These are phyloP conservation scores for Eumacrocentrus americanus DNA, from an alignment of 2,888 invertebrate genomes.

Conservation along the genomic window DNA sequence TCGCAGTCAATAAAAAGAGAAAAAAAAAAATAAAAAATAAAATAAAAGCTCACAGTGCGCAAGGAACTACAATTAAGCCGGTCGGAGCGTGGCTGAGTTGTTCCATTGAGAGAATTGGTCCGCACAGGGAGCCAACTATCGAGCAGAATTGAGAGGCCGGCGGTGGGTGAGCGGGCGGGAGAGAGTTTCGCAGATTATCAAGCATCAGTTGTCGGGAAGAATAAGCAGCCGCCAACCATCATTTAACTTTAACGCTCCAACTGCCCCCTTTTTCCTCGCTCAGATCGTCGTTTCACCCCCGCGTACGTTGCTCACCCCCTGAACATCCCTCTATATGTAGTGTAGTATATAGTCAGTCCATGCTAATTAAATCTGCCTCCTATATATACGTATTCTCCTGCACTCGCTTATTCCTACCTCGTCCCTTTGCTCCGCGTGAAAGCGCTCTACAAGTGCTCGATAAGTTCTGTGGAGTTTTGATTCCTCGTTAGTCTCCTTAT, in stretches of 20 bases:
- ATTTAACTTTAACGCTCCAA: slow-evolving; percentile 62
- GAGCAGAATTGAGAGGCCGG: slow-evolving; percentile 54
- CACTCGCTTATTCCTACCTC: not conserved
- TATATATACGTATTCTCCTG: not conserved
- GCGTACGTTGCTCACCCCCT: slow-evolving; percentile 34
- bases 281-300: slow-evolving; percentile 20
- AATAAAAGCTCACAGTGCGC: slow-evolving; percentile 27
- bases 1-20: slow-evolving; percentile 13
- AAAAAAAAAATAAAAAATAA: slow-evolving; percentile 13
- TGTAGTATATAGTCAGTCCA: slow-evolving; percentile 49
- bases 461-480: slow-evolving; percentile 10
- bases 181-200: slow-evolving; percentile 58
- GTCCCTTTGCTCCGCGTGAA: not conserved
- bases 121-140: slow-evolving; percentile 49
- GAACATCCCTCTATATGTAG: slow-evolving; percentile 43
- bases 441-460: slow-evolving; percentile 1
- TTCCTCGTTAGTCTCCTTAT: slow-evolving; percentile 12
- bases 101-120: slow-evolving; percentile 54
- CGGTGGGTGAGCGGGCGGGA: slow-evolving; percentile 23
- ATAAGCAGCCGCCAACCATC: slow-evolving; percentile 62
- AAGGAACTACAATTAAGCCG: slow-evolving; percentile 59
- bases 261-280: slow-evolving; percentile 42
- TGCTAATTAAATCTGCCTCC: slow-evolving; percentile 59
- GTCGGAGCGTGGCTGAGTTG: slow-evolving; percentile 58
- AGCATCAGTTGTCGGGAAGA: slow-evolving; percentile 62